Base-by-base conservation (phyloP, 2,797 vertebrate species). In the Presbytis comata region DNA sequence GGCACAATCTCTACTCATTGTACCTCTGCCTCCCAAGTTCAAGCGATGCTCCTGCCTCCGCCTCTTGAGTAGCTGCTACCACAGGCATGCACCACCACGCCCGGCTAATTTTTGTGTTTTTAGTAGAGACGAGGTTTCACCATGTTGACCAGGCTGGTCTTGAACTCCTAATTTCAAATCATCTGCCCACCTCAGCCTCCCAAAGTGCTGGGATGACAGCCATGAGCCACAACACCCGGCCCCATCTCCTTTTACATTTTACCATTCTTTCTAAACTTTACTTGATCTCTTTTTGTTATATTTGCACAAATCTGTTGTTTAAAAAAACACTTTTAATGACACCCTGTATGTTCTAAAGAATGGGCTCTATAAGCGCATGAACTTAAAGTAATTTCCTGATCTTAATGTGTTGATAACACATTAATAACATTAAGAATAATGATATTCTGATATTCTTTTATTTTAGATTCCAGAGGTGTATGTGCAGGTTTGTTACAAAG, bases 191-290 rank as follows among this genome's bases (percentile, higher is more conserved):
- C 64, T 67, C 33, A 8, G 16, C 33, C 64, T n/a, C 64, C 33
- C 64, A n/a, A n/a, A 33, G 16, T 67, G 33, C 33, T 67, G 17
- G 33, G 33, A 9, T 67, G n/a, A 67, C 64, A 67, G 64, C 30
- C 33, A 4, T 1, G 16, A 67, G 16, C 64, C 33, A 4, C 64
- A 8, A 4, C 33, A 33, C 17, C 16, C 1, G 4, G 33, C 33
- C 41, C 85, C 21, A 76, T 76, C 6, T 88, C 8, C 21, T 26
- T 82, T 96, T 76, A 95, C 10, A 67, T 94, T 94, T 93, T 85
- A 85, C 41, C 64, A 74, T 91, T 2, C 82, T 92, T 91, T 74
- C 39, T 92, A 74, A 94, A 79, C 10, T 79, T 93, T 59, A 55
- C 11, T 67, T 89, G 21, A 10, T 89, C 2, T 14, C 24, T 46